These are phyloP conservation scores for Holothuria scabra DNA, from an alignment of 53 echinoderm and acorn worm species.

Conservation along the genomic window DNA sequence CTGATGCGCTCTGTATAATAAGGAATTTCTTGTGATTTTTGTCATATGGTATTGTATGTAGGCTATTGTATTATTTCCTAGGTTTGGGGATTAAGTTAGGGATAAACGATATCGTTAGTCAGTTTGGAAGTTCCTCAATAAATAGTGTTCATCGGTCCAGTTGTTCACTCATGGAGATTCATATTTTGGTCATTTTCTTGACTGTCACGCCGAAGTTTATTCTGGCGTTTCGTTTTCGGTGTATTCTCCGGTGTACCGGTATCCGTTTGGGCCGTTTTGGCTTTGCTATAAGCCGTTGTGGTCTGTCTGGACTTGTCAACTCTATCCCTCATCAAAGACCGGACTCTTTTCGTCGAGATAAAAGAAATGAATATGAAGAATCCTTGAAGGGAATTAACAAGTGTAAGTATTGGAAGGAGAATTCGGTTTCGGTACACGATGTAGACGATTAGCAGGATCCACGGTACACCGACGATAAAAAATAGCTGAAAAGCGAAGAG, in stretches of 20 bases:
- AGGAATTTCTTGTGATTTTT: no score
- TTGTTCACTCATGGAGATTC: no score
- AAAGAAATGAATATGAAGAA: constrained; percentile 64
- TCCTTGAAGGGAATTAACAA: constrained; percentile 54
- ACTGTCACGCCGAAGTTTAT: no score
- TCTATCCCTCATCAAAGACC: constrained; percentile 43
- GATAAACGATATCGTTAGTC: no score
- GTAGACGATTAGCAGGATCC: constrained; percentile 53
- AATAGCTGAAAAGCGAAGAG: constrained; percentile 23
- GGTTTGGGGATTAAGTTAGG: no score
- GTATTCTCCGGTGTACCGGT: constrained; percentile 4
- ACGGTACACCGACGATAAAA: constrained; percentile 55
- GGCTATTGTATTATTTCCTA: no score
- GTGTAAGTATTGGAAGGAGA: constrained; percentile 45
- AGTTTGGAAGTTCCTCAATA: no score
- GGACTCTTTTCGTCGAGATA: constrained; percentile 50
- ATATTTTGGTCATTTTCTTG: no score
- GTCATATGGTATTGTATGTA: no score
- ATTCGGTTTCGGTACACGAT: constrained; percentile 26
- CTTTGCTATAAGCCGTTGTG: constrained; percentile 14
- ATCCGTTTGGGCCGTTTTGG: constrained; percentile 15
- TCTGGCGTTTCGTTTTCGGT: neutral
- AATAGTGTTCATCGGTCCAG: no score
- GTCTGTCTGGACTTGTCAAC: neutral
- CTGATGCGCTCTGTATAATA: no score